A percentile compares a stretch with the other conserved stretches of the same genome.
phyloP scores from a whole-genome alignment of 2,888 invertebrate species.

The Sarcophaga variegata region DNA sequence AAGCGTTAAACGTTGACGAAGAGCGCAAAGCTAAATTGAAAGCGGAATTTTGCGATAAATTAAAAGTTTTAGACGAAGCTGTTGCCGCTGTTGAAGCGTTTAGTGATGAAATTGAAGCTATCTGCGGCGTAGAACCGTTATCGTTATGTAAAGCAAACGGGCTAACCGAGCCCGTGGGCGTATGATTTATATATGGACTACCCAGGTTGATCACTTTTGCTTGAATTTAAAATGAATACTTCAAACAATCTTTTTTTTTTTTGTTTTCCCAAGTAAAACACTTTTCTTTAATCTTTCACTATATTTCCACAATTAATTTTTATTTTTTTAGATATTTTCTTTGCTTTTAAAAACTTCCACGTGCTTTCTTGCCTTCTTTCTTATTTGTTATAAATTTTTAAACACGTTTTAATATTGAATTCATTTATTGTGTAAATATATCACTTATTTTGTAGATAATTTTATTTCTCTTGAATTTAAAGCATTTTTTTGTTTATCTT shows the following conservation, averaged over 20 bases:
- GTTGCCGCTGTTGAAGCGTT: slow-evolving; percentile 64
- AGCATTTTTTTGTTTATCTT: slow-evolving; percentile 7
- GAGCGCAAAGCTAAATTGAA: slow-evolving; percentile 78
- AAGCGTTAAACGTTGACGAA: slow-evolving; percentile 64
- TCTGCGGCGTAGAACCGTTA: slow-evolving; percentile 42
- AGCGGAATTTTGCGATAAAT: slow-evolving; percentile 79
- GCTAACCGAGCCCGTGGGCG: slow-evolving; percentile 81
- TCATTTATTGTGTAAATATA: slow-evolving; percentile 20
- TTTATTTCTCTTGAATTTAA: background rate
- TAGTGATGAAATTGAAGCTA: slow-evolving; percentile 43
- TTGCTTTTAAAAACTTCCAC: slow-evolving; percentile 13
- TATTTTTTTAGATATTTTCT: slow-evolving; percentile 5
- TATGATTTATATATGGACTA: slow-evolving; percentile 80
- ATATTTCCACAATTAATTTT: slow-evolving; percentile 9
- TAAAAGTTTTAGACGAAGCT: slow-evolving; percentile 73
- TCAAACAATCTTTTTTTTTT: slow-evolving; percentile 12
- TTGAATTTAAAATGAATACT: slow-evolving; percentile 2
- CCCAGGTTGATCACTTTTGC: slow-evolving; percentile 78
- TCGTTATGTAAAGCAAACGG: slow-evolving; percentile 68
- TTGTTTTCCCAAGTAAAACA: slow-evolving; percentile 1
- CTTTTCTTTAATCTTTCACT: background rate
- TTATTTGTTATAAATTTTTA: background rate
- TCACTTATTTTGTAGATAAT: background rate
- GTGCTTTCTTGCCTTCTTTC: background rate
- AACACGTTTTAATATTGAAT: background rate